These are phyloP conservation scores for Pseudotriccus pelzelni DNA, from an alignment of 2,797 vertebrate genomes.

Conservation along the genomic window DNA sequence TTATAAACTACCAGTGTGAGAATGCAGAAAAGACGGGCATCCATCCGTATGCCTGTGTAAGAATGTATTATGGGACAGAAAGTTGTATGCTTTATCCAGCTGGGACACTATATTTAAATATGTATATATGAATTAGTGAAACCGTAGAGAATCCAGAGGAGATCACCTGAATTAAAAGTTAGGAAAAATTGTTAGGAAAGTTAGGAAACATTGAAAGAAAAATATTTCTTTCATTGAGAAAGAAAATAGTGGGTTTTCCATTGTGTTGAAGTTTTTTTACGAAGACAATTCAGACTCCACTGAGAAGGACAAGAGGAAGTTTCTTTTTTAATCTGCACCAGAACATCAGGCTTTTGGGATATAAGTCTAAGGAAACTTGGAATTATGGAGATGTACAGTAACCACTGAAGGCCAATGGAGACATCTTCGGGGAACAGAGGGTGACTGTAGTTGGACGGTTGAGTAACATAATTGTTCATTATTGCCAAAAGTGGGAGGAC, in stretches of 20 bases:
- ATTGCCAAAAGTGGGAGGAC: not conserved
- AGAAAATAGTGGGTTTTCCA: not conserved
- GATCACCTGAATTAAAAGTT: not conserved
- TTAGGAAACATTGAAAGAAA: not conserved
- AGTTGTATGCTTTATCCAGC: not conserved
- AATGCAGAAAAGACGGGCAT: not conserved
- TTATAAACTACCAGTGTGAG: not conserved
- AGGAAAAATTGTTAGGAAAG: not conserved
- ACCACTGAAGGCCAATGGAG: not conserved
- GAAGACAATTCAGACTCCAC: not conserved
- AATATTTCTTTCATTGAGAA: not conserved
- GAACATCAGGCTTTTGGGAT: not conserved
- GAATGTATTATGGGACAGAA: not conserved
- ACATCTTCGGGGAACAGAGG: not conserved
- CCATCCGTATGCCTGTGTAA: not conserved
- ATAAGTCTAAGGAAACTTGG: not conserved
- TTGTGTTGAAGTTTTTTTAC: not conserved
- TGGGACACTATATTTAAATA: not conserved
- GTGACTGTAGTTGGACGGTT: not conserved
- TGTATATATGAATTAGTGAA: not conserved
- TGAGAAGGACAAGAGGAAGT: not conserved
- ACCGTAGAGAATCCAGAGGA: not conserved
- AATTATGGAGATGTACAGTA: not conserved
- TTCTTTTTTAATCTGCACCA: not conserved
- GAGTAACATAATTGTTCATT: not conserved